Evolutionary conservation across 2,888 invertebrate species (phyloP).

Genomic region (Dysmachus trigonus): DNA sequence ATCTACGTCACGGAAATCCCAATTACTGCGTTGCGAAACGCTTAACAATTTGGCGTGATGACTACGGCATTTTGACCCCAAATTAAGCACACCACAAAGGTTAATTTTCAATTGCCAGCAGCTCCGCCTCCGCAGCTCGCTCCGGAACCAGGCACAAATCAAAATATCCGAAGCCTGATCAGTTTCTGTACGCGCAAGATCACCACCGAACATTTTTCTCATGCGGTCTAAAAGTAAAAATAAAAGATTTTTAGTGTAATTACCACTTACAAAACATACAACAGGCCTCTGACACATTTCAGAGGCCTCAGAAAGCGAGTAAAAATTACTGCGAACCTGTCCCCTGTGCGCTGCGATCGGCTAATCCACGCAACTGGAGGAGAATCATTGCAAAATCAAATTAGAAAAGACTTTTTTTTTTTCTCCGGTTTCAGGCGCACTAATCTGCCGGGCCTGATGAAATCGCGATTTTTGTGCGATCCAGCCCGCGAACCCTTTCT

Average conservation of each 20-base stretch:
- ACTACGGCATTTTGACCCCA: background rate
- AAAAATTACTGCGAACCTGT: background rate
- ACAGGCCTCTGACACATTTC: background rate
- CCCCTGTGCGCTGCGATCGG: background rate
- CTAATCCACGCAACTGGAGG: background rate
- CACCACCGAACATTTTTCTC: background rate
- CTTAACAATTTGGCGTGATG: background rate
- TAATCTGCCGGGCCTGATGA: background rate
- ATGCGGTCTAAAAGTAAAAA: background rate
- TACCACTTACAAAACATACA: background rate
- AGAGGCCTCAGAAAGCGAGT: background rate
- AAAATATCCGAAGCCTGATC: background rate
- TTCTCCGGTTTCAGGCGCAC: background rate
- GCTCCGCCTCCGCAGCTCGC: background rate
- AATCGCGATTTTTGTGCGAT: background rate
- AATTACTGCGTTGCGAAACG: background rate
- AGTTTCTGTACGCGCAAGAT: background rate
- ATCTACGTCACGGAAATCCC: background rate
- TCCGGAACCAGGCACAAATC: background rate
- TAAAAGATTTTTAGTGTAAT: background rate
- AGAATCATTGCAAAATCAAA: background rate
- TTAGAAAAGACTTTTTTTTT: background rate
- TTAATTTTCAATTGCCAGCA: background rate
- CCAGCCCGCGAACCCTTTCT: background rate
- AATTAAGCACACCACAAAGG: background rate